A percentile compares a stretch with the other conserved stretches of the same genome.
Conservation (phyloP, 2,113 vertebrate species). For the Halichoerus grypus region DNA sequence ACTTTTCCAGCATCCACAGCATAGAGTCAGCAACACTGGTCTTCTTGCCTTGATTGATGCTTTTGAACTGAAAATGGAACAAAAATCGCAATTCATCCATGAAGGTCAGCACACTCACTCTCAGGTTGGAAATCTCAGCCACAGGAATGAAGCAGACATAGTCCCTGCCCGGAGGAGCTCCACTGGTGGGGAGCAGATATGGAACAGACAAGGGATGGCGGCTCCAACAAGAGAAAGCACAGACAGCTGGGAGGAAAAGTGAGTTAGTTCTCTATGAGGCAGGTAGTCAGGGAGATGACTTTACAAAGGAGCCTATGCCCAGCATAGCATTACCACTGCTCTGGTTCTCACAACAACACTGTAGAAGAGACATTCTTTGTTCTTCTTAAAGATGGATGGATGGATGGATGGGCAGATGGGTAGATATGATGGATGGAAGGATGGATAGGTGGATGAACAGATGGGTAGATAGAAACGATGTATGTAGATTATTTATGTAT, state of each 20-base stretch:
- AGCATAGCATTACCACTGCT: neutral
- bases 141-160: neutral
- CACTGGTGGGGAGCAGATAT: neutral
- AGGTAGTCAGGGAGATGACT: neutral
- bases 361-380: neutral
- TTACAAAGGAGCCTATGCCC: neutral
- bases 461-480: neutral
- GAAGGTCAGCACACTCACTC: neutral
- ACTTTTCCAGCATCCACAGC: slow-evolving; percentile 93
- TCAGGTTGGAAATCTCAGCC: neutral
- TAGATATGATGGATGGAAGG: neutral
- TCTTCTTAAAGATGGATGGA: neutral
- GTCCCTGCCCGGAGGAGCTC: neutral
- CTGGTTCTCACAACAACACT: neutral
- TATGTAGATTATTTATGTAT: neutral
- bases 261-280: neutral
- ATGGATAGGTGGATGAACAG: neutral
- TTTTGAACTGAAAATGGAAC: slow-evolving; percentile 89
- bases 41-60: slow-evolving; percentile 91
- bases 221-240: neutral
- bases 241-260: neutral
- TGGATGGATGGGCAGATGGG: neutral
- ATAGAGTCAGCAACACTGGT: slow-evolving; percentile 93
- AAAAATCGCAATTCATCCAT: neutral
- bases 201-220: neutral